Percentiles rank a stretch among this genome's conserved stretches.
phyloP scores from a whole-genome alignment of 2,888 invertebrate genomes.

The Abscondita cerata region DNA sequence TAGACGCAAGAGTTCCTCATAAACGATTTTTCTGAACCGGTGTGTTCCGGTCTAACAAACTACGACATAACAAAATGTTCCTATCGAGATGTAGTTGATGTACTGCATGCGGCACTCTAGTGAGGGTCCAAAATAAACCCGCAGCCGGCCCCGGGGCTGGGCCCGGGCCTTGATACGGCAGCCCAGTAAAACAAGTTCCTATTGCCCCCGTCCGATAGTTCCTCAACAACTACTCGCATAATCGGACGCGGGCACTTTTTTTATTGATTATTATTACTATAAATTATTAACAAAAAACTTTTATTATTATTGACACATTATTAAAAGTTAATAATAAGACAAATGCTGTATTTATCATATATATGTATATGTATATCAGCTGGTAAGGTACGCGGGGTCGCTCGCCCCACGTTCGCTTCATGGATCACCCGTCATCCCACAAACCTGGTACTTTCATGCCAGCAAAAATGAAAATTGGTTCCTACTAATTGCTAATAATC shows the following conservation, averaged over 20 bases:
- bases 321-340: constrained; percentile 58
- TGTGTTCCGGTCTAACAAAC: constrained; percentile 40
- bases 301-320: constrained; percentile 58
- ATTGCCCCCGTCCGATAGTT: constrained; percentile 56
- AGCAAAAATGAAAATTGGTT: constrained; percentile 59
- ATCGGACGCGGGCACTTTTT: constrained; percentile 56
- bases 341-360: constrained; percentile 60
- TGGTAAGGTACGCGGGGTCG: constrained; percentile 52
- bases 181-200: constrained; percentile 62
- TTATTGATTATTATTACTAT: constrained; percentile 57
- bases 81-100: constrained; percentile 58
- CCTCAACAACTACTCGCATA: constrained; percentile 55
- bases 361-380: constrained; percentile 61
- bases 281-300: constrained; percentile 58
- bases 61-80: constrained; percentile 59
- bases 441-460: constrained; percentile 50
- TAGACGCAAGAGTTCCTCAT: constrained; percentile 56
- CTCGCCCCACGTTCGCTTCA: constrained; percentile 47
- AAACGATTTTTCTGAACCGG: constrained; percentile 37
- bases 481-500: constrained; percentile 61
- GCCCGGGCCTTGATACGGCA: constrained; percentile 58
- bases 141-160: constrained; percentile 61
- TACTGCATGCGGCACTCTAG: constrained; percentile 58
- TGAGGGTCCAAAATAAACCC: constrained; percentile 50
- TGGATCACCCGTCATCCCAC: constrained; percentile 45